Evolutionary conservation across 92 coral and sea anemone species (phyloP).

Genomic region (Epizoanthus stellaris): DNA sequence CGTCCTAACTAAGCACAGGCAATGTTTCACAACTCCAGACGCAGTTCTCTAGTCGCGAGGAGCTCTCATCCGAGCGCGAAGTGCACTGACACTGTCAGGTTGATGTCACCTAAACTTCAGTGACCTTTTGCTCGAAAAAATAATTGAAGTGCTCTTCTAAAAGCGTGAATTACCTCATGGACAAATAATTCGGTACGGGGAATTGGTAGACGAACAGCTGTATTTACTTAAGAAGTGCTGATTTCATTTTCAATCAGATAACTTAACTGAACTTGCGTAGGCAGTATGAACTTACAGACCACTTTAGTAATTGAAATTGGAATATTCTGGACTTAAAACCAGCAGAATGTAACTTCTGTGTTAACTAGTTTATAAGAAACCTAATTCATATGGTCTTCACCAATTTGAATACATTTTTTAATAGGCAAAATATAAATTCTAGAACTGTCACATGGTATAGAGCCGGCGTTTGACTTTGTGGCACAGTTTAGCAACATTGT

Average conservation of each 20-base stretch:
- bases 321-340: too few relatives aligned
- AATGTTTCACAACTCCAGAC: background rate
- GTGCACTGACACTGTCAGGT: background rate
- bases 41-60: background rate
- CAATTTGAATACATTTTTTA: too few relatives aligned
- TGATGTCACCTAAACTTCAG: background rate
- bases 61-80: background rate
- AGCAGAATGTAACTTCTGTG: too few relatives aligned
- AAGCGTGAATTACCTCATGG: conserved; percentile 30
- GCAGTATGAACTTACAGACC: too few relatives aligned
- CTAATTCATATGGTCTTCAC: too few relatives aligned
- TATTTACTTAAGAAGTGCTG: background rate
- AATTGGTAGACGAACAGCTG: background rate
- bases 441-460: too few relatives aligned
- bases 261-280: background rate
- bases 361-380: too few relatives aligned
- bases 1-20: background rate
- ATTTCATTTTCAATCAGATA: background rate
- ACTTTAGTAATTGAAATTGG: too few relatives aligned
- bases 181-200: conserved; percentile 30
- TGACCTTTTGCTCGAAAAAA: conserved; percentile 16
- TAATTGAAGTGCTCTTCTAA: background rate
- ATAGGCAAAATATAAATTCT: too few relatives aligned
- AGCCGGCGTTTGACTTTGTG: background rate
- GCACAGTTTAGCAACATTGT: background rate